A percentile compares a stretch with the other conserved stretches of the same genome.
phyloP scores from a whole-genome alignment of 2,888 invertebrate genomes.

The Oasisia sp. region DNA sequence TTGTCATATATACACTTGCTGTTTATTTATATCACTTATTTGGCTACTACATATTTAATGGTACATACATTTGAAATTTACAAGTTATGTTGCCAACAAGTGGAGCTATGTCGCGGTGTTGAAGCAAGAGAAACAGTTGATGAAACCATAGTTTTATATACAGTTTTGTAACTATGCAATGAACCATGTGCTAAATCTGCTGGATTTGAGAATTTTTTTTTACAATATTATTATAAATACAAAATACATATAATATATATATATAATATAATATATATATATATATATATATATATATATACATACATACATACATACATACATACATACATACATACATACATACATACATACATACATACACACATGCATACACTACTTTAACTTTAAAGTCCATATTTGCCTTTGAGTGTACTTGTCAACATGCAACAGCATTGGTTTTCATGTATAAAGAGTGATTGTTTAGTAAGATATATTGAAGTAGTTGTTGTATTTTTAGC shows the following conservation, averaged over 20 bases:
- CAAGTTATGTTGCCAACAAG: background rate
- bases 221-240: background rate
- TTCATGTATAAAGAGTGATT: background rate
- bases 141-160: too few species aligned
- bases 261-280: too few species aligned
- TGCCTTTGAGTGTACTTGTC: too few species aligned
- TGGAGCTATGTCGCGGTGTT: background rate
- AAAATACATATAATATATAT: too few species aligned
- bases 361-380: too few species aligned
- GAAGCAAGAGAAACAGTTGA: too few species aligned
- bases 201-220: background rate
- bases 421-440: background rate
- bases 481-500: background rate
- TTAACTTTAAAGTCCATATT: too few species aligned
- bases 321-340: too few species aligned
- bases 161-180: too few species aligned
- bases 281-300: too few species aligned
- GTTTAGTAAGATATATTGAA: background rate
- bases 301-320: too few species aligned
- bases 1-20: constrained; percentile 9
- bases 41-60: background rate
- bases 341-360: too few species aligned
- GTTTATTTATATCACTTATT: background rate
- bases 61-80: background rate
- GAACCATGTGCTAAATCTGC: background rate